Evolutionary conservation across 2,888 invertebrate species (phyloP), one percentile per base, ranked within the genome.

Genomic region (Lobophora halterata): DNA sequence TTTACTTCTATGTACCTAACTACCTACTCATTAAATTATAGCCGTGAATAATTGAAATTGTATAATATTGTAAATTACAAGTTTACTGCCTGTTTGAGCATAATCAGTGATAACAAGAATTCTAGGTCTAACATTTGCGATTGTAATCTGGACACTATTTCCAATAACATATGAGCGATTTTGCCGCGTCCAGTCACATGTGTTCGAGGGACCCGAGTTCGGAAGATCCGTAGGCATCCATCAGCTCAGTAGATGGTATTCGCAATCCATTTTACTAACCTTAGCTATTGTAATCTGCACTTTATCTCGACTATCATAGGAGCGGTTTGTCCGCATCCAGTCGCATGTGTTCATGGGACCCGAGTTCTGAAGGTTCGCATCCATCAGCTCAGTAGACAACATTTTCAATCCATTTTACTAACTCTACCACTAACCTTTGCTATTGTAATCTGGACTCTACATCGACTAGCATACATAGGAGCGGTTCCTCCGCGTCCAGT

Each of bases 191-290:
- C 1, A 85, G 71, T 1, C 76, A 58, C 48, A 85, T 79, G 36
- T 85, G 85, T n/a, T 67, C 68, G 17, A 81, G 47, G 0, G 49
- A 45, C 1, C 48, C 52, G 0, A 58, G 52, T 25, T 76, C 80
- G 2, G 43, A 25, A 1, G 77, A 68, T 37, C 81, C 78, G 1
- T 65, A n/a, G 0, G 79, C n/a, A n/a, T n/a, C n/a, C 76, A 18
- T 85, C 82, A n/a, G 86, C 82, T 13, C 80, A 66, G 50, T 85
- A 86, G 21, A 86, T 81, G 0, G 79, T 79, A 40, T 80, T 81
- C 54, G 85, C 86, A 4, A 87, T 80, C 87, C 87, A 87, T n/a
- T n/a, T n/a, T n/a, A n/a, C n/a, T n/a, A n/a, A n/a, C n/a, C n/a
- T n/a, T n/a, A n/a, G n/a, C n/a, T n/a, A n/a, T n/a, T n/a, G n/a